Percentiles rank a stretch among this genome's conserved stretches.
Conservation (phyloP, 1,140 invertebrate species). For the Lanistes nyassanus region DNA sequence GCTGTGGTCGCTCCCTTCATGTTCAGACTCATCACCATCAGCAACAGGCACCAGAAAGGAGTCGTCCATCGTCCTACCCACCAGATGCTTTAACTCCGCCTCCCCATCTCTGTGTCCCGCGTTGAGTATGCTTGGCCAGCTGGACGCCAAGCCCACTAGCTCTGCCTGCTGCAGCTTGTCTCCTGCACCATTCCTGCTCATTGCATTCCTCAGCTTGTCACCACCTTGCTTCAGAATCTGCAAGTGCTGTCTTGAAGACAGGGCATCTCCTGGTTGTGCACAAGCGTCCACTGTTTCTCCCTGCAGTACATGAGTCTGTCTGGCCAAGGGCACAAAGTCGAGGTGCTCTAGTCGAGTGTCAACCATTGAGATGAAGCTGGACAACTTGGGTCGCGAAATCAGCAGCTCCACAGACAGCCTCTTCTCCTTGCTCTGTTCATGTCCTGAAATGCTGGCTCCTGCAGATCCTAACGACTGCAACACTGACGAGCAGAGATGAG, state of each 20-base stretch:
- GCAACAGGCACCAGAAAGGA: too few relatives aligned
- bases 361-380: slow-evolving; percentile 45
- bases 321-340: slow-evolving; percentile 28
- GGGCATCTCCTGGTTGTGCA: neutral
- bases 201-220: neutral
- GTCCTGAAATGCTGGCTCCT: slow-evolving; percentile 1
- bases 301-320: slow-evolving; percentile 35
- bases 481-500: slow-evolving; percentile 4
- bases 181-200: neutral
- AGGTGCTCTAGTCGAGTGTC: slow-evolving; percentile 38
- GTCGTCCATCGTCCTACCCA: too few relatives aligned
- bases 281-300: slow-evolving; percentile 9
- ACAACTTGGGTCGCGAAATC: slow-evolving; percentile 47
- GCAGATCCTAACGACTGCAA: slow-evolving; percentile 24
- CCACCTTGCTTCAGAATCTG: neutral
- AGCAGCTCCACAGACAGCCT: slow-evolving; percentile 51
- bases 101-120: slow-evolving; percentile 5
- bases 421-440: slow-evolving; percentile 16
- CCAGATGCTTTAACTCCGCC: neutral
- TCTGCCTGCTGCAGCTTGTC: slow-evolving; percentile 1
- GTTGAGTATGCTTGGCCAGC: slow-evolving; percentile 34
- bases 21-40: too few relatives aligned
- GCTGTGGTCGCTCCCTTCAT: neutral
- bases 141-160: slow-evolving; percentile 33
- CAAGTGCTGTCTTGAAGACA: neutral